Base-by-base conservation (phyloP, 2,888 invertebrate genomes). In the Coronaproctus castanopsis region DNA sequence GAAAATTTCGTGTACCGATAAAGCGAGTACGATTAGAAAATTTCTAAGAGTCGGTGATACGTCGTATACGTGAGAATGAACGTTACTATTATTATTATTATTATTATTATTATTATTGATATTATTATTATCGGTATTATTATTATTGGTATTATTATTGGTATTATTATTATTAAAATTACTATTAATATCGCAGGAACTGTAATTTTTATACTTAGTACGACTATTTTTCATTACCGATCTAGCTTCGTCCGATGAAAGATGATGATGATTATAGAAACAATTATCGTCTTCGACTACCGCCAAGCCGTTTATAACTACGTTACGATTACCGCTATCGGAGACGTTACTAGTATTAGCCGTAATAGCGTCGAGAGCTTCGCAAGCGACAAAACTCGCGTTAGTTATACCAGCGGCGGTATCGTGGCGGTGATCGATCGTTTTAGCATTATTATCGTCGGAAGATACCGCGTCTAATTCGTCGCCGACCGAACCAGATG, bases 1-100 rank as follows among this genome's bases (percentile, higher is more conserved):
- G 67, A 82, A 80, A 24, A 81, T 75, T 1, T 81, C 81, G 67
- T 83, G 82, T 62, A 82, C 78, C 36, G 80, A 80, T 14, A 83
- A 68, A 0, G 82, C 82, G 56, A 81, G 69, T 1, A 82, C 78
- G n/a, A 67, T 64, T 36, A 68, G 61, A 20, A 67, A 60, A 2
- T 65, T 65, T 21, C 65, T 60, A 21, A 65, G 24, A 1, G 64
- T 59, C 1, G 63, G 57, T 23, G 23, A n/a, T 58, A 8, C 14
- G 8, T 8, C 8, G 14, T 36, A 5, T 8, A 36, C 36, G 8
- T 5, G 36, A 5, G 14, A 5, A 14, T 36, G 36, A 36, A 8
- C 14, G 8, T 5, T 14, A 8, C 5, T 8, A 36, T 14, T 36
- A 36, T 14, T 14, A 14, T 8, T 14, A 5, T 5, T 14, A 5